Conservation (phyloP, 1,140 invertebrate species). For the Pseudomyrmex dendroicus region DNA sequence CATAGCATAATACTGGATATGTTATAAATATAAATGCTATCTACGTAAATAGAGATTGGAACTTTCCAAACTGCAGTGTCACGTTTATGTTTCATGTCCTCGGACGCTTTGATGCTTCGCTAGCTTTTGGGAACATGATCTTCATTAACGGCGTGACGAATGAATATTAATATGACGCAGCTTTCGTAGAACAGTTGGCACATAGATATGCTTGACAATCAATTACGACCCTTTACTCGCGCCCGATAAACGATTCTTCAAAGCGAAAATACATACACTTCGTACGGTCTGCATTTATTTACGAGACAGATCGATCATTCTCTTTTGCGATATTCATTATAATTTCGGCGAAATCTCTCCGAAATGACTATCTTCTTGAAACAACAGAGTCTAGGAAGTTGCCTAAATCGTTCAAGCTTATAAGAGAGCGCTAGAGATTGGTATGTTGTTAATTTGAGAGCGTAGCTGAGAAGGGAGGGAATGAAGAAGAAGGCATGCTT, state of each 20-base stretch:
- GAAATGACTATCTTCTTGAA: conserved; percentile 18
- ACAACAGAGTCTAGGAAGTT: conserved; percentile 62
- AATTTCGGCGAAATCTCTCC: background rate
- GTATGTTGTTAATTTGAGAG: conserved; percentile 85
- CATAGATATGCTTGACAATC: conserved; percentile 26
- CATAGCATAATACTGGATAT: too few relatives aligned
- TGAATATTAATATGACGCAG: conserved; percentile 72
- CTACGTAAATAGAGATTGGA: background rate
- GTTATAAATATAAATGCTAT: conserved; percentile 16
- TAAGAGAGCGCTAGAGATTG: conserved; percentile 82
- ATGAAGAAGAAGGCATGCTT: conserved; percentile 75
- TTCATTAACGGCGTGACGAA: conserved; percentile 75
- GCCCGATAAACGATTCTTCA: background rate
- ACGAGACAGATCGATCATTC: background rate
- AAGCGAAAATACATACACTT: background rate
- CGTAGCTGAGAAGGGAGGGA: conserved; percentile 80
- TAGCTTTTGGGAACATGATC: conserved; percentile 56
- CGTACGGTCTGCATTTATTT: background rate
- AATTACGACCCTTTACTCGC: conserved; percentile 63
- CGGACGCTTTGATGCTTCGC: conserved; percentile 65
- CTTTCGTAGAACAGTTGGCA: conserved; percentile 18
- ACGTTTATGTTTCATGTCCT: conserved; percentile 42
- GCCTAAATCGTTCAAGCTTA: conserved; percentile 78
- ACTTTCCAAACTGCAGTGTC: background rate
- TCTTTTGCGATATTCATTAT: conserved; percentile 8